Percentiles rank a stretch among this genome's conserved stretches.
These are phyloP conservation scores for Parotia lawesii DNA, from an alignment of 2,113 vertebrate genomes.

Conservation along the genomic window DNA sequence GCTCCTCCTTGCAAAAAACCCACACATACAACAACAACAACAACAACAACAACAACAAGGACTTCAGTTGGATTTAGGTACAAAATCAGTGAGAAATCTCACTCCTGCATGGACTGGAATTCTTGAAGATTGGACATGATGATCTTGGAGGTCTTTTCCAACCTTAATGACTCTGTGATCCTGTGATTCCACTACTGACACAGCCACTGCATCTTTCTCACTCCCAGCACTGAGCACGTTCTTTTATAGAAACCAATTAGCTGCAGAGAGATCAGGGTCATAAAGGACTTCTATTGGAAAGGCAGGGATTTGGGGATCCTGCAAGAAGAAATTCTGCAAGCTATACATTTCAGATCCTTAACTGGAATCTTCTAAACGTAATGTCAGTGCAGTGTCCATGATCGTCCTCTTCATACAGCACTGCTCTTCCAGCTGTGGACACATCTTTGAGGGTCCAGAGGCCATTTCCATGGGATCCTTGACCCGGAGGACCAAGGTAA, in stretches of 20 bases:
- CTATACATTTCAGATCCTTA: neutral
- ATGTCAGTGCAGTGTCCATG: neutral
- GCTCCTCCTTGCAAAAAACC: neutral
- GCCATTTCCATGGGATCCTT: neutral
- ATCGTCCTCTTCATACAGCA: neutral
- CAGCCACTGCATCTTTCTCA: neutral
- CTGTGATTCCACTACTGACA: neutral
- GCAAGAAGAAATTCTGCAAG: neutral
- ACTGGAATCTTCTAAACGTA: neutral
- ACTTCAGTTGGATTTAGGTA: neutral
- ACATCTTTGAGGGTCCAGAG: neutral
- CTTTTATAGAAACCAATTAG: neutral
- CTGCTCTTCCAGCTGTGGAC: neutral
- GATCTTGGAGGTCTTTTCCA: neutral
- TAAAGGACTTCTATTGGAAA: neutral
- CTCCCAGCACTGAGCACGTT: neutral
- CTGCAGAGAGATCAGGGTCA: neutral
- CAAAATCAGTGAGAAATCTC: neutral
- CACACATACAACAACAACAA: fast-evolving
- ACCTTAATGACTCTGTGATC: neutral
- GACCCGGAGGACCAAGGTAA: neutral
- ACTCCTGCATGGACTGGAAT: neutral
- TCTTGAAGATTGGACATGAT: neutral
- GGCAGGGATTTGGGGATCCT: neutral
- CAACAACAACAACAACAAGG: too few species aligned